Evolutionary conservation across 2,113 vertebrate species (phyloP).

Genomic region (Phaetusa simplex): DNA sequence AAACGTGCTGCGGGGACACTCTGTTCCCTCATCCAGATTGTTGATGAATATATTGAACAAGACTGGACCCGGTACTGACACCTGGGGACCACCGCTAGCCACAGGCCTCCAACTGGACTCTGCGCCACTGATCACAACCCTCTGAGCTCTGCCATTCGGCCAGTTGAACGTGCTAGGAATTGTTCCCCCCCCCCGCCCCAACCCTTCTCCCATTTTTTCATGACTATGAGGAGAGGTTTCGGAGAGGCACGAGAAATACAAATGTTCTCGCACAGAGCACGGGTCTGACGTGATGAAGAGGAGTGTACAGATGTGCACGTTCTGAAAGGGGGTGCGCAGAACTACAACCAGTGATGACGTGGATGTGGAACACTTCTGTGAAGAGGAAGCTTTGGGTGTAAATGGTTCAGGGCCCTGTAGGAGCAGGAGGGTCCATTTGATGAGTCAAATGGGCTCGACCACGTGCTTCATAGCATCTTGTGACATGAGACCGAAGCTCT

Average conservation of each 20-base stretch:
- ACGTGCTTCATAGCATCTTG: neutral
- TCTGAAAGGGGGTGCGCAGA: neutral
- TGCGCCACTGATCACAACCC: too few species aligned
- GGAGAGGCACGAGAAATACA: neutral
- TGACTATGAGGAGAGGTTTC: neutral
- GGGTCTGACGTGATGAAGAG: accelerated
- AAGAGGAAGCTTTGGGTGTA: neutral
- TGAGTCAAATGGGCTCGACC: neutral
- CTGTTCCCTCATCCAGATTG: neutral
- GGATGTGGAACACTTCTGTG: neutral
- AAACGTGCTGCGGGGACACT: neutral
- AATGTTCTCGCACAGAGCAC: accelerated
- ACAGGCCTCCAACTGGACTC: neutral
- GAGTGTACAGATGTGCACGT: accelerated
- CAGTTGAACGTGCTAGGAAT: neutral
- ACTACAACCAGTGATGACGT: accelerated
- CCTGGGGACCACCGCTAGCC: neutral
- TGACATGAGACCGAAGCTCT: neutral
- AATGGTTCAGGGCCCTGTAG: neutral
- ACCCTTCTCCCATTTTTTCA: neutral
- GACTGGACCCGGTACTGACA: neutral
- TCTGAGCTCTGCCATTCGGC: too few species aligned
- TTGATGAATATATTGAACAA: neutral
- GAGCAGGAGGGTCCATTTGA: neutral
- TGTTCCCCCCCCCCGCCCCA: neutral